Base-by-base conservation (phyloP, 2,888 invertebrate genomes). In the Ophion ventricosus region DNA sequence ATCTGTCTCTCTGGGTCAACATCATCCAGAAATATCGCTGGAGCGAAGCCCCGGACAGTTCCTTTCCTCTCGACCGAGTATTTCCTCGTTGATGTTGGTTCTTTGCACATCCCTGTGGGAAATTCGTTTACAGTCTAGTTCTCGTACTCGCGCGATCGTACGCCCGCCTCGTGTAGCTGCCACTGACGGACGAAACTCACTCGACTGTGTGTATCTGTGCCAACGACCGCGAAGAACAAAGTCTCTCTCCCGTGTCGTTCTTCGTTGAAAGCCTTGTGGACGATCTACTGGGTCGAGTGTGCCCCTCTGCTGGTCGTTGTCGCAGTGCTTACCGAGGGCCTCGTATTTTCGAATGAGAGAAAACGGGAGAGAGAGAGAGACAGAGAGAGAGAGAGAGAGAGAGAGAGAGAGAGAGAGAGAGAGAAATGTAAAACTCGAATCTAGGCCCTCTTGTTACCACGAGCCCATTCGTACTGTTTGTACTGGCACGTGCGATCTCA, bases 211-310 rank as follows among this genome's bases (percentile, higher is more conserved):
- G 29, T 25, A 57, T 82, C 29, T 74, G 78, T 63, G 70, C 67
- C 82, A 84, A 84, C 84, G 82, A 77, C 83, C 63, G 76, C 78
- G 79, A 74, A 82, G 69, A 82, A 82, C 70, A 59, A 78, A 26
- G 72, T 80, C 75, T 56, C 49, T 40, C 73, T 64, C 40, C 64
- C 5, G 40, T 10, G 14, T 57, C 64, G 54, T 49, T 81, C 72
- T 75, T 76, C 76, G 72, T 72, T 73, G 54, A 54, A 54, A 57
- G 61, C 70, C 70, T 74, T 78, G 63, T 49, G 74, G 54, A 35
- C 77, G 87, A 87, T 88, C 86, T 64, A 89, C 77, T 90, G 85
- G 90, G 89, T 90, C 90, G 89, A 90, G 90, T 89, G 80, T 49
- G 3, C 49, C 49, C 49, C 35, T 4, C 17, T 57, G 83, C 83